A percentile compares a stretch with the other conserved stretches of the same genome.
Evolutionary conservation across 2,113 vertebrate genomes (phyloP).

Genomic region (Pycnonotus jocosus): DNA sequence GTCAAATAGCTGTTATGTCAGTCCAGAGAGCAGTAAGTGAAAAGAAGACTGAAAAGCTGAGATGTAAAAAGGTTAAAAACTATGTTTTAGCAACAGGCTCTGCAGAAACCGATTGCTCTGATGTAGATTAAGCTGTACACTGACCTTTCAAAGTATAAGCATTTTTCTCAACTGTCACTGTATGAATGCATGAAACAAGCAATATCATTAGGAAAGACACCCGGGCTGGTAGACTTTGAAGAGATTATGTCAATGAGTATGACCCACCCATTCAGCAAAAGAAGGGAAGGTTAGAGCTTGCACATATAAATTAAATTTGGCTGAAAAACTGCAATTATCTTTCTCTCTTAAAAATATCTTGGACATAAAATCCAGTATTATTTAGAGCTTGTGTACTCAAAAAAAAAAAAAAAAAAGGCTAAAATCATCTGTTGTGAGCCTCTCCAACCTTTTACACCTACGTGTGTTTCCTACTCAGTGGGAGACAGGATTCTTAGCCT

Average conservation of each 20-base stretch:
- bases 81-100: conserved; percentile 50
- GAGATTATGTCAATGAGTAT: conserved; percentile 29
- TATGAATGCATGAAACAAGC: conserved; percentile 46
- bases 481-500: neutral
- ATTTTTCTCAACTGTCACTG: conserved; percentile 70
- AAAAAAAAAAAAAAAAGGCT: neutral
- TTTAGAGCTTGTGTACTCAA: neutral
- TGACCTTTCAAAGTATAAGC: conserved; percentile 70
- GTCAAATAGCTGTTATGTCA: neutral
- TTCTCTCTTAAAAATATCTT: neutral
- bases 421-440: neutral
- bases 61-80: conserved; percentile 69
- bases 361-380: neutral
- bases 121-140: conserved; percentile 59
- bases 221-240: conserved; percentile 29
- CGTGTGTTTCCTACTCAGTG: neutral
- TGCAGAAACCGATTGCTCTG: conserved; percentile 45
- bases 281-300: conserved; percentile 4
- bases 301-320: neutral
- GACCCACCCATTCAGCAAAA: conserved; percentile 40
- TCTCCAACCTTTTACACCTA: neutral
- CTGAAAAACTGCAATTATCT: neutral
- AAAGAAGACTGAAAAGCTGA: conserved; percentile 32
- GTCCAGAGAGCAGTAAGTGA: neutral
- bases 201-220: conserved; percentile 60